These are phyloP conservation scores for Propithecus deckenii DNA, from an alignment of 2,797 vertebrate genomes.

Conservation along the genomic window DNA sequence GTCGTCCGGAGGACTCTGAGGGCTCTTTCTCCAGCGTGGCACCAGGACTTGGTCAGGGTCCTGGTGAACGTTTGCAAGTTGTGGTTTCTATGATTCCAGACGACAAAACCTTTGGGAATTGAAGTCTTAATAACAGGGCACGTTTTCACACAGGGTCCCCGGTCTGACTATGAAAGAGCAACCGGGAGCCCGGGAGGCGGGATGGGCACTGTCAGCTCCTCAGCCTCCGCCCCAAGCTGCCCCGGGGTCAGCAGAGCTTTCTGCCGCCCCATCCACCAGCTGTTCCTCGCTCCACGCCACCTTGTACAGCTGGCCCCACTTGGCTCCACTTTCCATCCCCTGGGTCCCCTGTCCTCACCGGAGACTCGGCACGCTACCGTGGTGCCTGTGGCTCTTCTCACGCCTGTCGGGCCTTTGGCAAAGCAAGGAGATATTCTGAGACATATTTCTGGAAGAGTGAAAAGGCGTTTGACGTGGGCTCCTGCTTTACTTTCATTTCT, in stretches of 20 bases:
- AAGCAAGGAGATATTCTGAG: too few relatives aligned
- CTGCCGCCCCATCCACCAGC: not conserved
- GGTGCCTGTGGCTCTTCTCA: not conserved
- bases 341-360: fast-evolving
- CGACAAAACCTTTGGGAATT: not conserved
- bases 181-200: fast-evolving
- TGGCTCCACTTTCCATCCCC: not conserved
- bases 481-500: not conserved
- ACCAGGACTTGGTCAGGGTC: not conserved
- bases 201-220: fast-evolving
- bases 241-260: fast-evolving
- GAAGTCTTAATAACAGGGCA: not conserved
- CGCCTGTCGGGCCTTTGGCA: not conserved
- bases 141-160: fast-evolving
- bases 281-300: fast-evolving
- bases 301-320: not conserved
- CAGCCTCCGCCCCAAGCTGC: too few relatives aligned
- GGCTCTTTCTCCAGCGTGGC: not conserved
- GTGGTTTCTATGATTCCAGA: not conserved
- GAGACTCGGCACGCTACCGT: not conserved
- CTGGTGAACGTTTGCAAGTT: not conserved
- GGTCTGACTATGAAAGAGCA: fast-evolving
- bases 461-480: not conserved
- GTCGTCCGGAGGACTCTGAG: not conserved
- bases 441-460: not conserved